Conservation (phyloP, 2,797 vertebrate genomes). For the Scyliorhinus canicula region DNA sequence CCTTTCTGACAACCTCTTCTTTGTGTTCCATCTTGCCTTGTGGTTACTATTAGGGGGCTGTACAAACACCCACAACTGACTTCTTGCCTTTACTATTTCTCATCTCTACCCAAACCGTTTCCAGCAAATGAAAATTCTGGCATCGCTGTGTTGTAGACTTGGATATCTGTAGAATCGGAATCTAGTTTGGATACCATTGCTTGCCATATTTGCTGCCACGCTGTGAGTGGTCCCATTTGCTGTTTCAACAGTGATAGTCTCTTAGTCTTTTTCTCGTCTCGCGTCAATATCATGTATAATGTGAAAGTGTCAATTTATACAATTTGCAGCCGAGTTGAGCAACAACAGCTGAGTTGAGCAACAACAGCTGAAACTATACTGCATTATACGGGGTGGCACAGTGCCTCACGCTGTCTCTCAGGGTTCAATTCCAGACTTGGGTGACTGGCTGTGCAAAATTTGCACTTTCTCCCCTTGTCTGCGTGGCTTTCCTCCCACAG, state of each 20-base stretch:
- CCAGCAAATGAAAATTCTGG: not conserved
- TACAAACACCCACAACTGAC: too few relatives aligned
- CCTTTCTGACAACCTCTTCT: too few relatives aligned
- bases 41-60: too few relatives aligned
- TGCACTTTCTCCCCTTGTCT: too few relatives aligned
- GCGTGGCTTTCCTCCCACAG: too few relatives aligned
- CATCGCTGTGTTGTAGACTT: not conserved
- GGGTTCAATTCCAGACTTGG: too few relatives aligned
- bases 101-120: not conserved
- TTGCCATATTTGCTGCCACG: not conserved
- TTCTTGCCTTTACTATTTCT: too few relatives aligned
- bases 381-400: not conserved
- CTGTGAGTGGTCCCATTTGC: not conserved
- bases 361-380: not conserved
- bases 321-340: not conserved
- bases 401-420: too few relatives aligned
- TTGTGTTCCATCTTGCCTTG: too few relatives aligned
- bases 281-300: not conserved
- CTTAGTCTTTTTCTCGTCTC: not conserved
- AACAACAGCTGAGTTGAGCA: too few relatives aligned
- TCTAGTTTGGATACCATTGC: not conserved
- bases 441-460: too few relatives aligned
- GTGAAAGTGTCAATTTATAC: not conserved
- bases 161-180: not conserved
- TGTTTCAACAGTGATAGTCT: not conserved